Percentiles rank a stretch among this genome's conserved stretches.
Evolutionary conservation across 2,113 vertebrate species (phyloP).

Genomic region (Dolichallabes microphthalmus): DNA sequence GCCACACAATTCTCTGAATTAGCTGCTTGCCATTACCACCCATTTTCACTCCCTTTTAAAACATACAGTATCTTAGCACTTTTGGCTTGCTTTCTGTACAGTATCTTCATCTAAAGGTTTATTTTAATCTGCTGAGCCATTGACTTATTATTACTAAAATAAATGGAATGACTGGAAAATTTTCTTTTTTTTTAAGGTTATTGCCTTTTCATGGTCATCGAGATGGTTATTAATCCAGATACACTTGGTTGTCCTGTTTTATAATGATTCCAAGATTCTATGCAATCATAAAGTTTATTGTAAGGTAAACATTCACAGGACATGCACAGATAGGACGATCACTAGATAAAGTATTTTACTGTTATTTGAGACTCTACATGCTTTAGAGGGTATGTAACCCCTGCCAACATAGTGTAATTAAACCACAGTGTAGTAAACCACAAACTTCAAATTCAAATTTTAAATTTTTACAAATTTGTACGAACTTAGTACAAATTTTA

Average conservation of each 20-base stretch:
- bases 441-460: no score
- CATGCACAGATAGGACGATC: neutral
- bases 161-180: conserved; percentile 65
- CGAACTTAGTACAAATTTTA: no score
- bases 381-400: no score
- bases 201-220: no score
- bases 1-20: conserved; percentile 68
- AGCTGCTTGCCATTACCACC: conserved; percentile 63
- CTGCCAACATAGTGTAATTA: no score
- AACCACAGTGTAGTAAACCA: no score
- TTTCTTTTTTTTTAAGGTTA: no score
- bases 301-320: neutral
- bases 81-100: conserved; percentile 73
- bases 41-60: conserved; percentile 65
- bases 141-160: conserved; percentile 70
- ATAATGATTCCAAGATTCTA: no score
- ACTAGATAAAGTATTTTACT: neutral
- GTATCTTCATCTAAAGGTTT: conserved; percentile 75
- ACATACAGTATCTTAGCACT: conserved; percentile 66
- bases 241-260: no score
- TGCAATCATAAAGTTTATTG: neutral
- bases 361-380: neutral
- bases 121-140: conserved; percentile 68
- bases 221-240: no score
- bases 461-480: no score